phyloP scores from a whole-genome alignment of 2,888 invertebrate genomes.

The Eristalinus sepulchralis region DNA sequence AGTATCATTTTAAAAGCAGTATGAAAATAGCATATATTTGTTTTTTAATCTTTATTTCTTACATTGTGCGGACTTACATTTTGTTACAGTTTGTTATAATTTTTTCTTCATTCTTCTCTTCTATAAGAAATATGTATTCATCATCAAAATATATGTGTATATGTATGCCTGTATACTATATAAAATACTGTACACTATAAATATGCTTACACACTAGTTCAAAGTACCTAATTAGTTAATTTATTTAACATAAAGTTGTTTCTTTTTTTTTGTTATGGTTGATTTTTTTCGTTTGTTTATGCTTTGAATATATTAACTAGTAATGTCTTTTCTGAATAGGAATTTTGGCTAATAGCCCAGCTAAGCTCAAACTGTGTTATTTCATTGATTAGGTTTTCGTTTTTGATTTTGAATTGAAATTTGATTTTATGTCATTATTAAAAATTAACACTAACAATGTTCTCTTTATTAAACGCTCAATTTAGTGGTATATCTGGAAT shows the following conservation, averaged over 20 bases:
- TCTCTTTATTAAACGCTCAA: not conserved
- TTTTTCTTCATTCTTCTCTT: constrained; percentile 13
- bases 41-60: constrained; percentile 28
- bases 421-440: constrained; percentile 27
- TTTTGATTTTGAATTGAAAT: constrained; percentile 20
- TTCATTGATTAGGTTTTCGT: constrained; percentile 52
- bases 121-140: constrained; percentile 55
- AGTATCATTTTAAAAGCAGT: constrained; percentile 56
- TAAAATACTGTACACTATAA: constrained; percentile 74
- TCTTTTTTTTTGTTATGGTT: not conserved
- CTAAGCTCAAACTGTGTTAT: constrained; percentile 72
- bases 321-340: constrained; percentile 74
- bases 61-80: constrained; percentile 63
- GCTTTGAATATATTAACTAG: constrained; percentile 71
- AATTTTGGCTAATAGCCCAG: constrained; percentile 73
- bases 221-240: constrained; percentile 51
- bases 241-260: constrained; percentile 27
- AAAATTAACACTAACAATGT: constrained; percentile 37
- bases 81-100: constrained; percentile 22
- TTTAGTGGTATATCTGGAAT: constrained; percentile 6
- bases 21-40: constrained; percentile 52
- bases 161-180: constrained; percentile 60
- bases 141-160: constrained; percentile 60
- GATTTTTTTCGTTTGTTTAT: constrained; percentile 40
- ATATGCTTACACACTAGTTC: constrained; percentile 59